Evolutionary conservation across 2,888 invertebrate species (phyloP).

Genomic region (Brachylomia viminalis): DNA sequence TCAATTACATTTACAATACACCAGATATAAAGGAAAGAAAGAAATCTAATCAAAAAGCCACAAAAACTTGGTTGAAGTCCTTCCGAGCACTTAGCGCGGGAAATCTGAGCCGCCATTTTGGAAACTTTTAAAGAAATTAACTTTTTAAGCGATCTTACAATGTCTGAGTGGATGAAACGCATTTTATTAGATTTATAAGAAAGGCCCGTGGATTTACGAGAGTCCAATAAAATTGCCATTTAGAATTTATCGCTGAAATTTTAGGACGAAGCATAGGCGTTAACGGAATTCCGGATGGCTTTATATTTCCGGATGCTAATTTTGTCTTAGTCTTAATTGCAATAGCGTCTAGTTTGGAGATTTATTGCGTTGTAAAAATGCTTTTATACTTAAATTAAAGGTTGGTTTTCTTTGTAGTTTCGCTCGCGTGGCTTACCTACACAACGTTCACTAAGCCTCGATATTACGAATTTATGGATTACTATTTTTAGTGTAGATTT

Average conservation of each 20-base stretch:
- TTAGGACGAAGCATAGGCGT: conserved; percentile 32
- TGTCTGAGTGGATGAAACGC: conserved; percentile 63
- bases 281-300: conserved; percentile 34
- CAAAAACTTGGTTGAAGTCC: conserved; percentile 44
- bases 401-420: not conserved
- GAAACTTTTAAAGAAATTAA: conserved; percentile 67
- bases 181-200: conserved; percentile 71
- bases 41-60: conserved; percentile 45
- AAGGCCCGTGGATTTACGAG: conserved; percentile 68
- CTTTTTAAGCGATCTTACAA: conserved; percentile 63
- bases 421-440: not conserved
- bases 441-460: not conserved
- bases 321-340: conserved; percentile 56
- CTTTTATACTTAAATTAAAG: conserved; percentile 31
- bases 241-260: conserved; percentile 60
- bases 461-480: not conserved
- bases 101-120: conserved; percentile 48
- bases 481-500: not conserved
- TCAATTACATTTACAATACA: conserved; percentile 28
- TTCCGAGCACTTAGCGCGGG: conserved; percentile 37
- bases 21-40: conserved; percentile 37
- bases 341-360: conserved; percentile 28
- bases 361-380: conserved; percentile 52
- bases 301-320: conserved; percentile 60
- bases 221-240: conserved; percentile 70